These are phyloP conservation scores for Ochotona curzoniae DNA, from an alignment of 2,113 vertebrate species.

Conservation along the genomic window DNA sequence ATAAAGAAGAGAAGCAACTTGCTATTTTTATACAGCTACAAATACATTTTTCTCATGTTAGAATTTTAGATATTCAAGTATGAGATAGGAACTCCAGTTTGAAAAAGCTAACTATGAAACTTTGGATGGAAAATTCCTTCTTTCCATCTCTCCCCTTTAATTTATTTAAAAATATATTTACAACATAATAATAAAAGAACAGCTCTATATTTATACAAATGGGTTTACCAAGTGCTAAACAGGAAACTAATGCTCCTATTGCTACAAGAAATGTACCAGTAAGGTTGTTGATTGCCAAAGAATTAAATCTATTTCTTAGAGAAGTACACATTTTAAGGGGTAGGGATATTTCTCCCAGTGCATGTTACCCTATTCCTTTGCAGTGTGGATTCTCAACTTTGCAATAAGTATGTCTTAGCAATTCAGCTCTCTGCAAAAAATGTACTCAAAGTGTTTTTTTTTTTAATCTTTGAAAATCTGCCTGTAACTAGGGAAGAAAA, in stretches of 20 bases:
- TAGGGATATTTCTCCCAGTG: not conserved
- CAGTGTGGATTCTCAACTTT: not conserved
- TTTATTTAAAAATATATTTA: constrained; percentile 18
- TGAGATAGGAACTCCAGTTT: not conserved
- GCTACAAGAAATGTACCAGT: not conserved
- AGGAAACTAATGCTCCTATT: constrained; percentile 42
- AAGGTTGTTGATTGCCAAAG: not conserved
- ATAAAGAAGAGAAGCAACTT: not conserved
- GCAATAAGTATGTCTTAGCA: not conserved
- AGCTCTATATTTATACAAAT: not conserved
- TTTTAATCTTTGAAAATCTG: constrained; percentile 27
- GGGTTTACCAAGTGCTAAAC: constrained; percentile 12
- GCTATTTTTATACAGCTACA: not conserved
- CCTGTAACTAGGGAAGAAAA: constrained; percentile 25
- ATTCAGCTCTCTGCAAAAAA: constrained; percentile 35
- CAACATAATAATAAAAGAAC: not conserved
- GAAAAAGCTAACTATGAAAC: not conserved
- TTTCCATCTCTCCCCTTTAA: not conserved
- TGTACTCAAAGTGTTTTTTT: not conserved
- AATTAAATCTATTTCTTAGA: constrained; percentile 29
- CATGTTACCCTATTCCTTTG: not conserved
- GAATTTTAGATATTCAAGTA: constrained; percentile 30
- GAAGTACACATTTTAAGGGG: not conserved
- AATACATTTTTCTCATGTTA: not conserved
- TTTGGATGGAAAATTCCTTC: not conserved